These are phyloP conservation scores for Daubentonia madagascariensis DNA, from an alignment of 2,113 vertebrate species.

Conservation along the genomic window DNA sequence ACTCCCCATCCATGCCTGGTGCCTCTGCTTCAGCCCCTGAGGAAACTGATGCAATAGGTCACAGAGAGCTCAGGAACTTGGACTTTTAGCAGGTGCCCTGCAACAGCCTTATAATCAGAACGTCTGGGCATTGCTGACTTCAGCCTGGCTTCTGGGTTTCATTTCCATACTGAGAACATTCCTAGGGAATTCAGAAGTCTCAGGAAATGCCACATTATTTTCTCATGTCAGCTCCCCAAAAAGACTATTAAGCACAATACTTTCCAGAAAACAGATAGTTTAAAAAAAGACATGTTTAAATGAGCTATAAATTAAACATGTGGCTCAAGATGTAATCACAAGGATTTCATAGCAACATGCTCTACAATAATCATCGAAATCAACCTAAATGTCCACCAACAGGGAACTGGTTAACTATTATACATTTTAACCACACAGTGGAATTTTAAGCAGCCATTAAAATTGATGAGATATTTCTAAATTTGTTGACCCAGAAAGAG, in stretches of 20 bases:
- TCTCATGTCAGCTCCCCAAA: neutral
- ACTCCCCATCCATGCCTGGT: neutral
- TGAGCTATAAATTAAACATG: slow-evolving; percentile 35
- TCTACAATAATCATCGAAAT: slow-evolving; percentile 34
- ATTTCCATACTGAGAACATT: neutral
- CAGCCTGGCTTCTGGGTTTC: neutral
- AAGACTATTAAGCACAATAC: neutral
- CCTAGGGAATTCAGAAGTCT: neutral
- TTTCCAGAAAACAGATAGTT: neutral
- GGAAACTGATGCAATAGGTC: neutral
- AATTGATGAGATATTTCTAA: slow-evolving; percentile 75
- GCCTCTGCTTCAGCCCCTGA: neutral
- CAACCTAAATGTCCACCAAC: slow-evolving; percentile 50
- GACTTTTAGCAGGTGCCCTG: neutral
- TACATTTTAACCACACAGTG: slow-evolving; percentile 47
- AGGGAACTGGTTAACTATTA: slow-evolving; percentile 29
- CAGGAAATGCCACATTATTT: slow-evolving; percentile 19
- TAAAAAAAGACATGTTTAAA: neutral
- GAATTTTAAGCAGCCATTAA: slow-evolving; percentile 74
- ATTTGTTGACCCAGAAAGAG: slow-evolving; percentile 75
- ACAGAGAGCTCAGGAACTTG: neutral
- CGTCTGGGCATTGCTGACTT: neutral
- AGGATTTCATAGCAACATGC: slow-evolving; percentile 26
- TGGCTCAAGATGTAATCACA: slow-evolving; percentile 12
- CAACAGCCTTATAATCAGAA: neutral